phyloP scores from a whole-genome alignment of 1,140 invertebrate genomes.

The Cardiocondyla obscurior region DNA sequence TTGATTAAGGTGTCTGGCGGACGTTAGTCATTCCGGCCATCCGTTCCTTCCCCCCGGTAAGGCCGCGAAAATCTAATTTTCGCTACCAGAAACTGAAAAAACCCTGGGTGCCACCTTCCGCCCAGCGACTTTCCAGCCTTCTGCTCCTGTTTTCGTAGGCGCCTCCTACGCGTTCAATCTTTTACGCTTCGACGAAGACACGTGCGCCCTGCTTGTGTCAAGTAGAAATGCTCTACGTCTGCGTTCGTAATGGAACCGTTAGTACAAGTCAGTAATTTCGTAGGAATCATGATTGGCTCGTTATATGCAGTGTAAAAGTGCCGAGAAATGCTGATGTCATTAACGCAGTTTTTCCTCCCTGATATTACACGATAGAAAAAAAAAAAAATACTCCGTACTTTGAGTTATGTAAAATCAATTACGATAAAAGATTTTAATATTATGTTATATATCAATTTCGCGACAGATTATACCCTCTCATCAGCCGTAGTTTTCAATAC shows the following conservation, averaged over 20 bases:
- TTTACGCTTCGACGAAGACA: conserved; percentile 50
- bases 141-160: conserved; percentile 30
- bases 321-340: neutral
- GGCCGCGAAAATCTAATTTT: conserved; percentile 79
- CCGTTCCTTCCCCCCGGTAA: conserved; percentile 56
- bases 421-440: conserved; percentile 15
- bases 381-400: too few relatives aligned
- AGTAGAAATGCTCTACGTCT: neutral
- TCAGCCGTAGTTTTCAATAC: neutral
- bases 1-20: conserved; percentile 81
- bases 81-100: conserved; percentile 73
- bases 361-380: neutral
- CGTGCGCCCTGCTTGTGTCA: conserved; percentile 29
- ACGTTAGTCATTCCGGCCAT: conserved; percentile 76
- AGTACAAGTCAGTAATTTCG: neutral
- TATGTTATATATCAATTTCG: conserved; percentile 5
- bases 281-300: neutral
- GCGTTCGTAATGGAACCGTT: conserved; percentile 19
- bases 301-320: neutral
- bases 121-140: conserved; percentile 1
- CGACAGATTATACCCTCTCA: neutral
- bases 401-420: conserved; percentile 33
- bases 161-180: conserved; percentile 55
- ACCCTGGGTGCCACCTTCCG: conserved; percentile 48
- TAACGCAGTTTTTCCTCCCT: neutral